These are phyloP conservation scores for Saturnia pavonia DNA, from an alignment of 2,888 invertebrate genomes.

Conservation along the genomic window DNA sequence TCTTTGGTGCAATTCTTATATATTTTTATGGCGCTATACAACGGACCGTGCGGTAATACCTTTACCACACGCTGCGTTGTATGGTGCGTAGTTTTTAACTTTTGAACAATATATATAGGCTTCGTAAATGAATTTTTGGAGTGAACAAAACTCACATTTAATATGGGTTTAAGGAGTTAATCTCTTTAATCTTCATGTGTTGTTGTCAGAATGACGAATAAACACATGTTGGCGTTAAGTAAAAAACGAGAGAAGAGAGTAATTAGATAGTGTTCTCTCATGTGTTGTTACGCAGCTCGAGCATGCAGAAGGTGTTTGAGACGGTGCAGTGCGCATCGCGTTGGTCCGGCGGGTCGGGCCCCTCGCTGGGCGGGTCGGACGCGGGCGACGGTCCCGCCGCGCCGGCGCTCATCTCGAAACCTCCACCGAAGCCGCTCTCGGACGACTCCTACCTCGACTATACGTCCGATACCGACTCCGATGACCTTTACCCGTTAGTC, in stretches of 20 bases:
- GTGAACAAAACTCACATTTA: background rate
- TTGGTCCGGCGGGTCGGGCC: conserved; percentile 72
- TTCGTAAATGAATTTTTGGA: too few species aligned
- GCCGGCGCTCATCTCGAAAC: conserved; percentile 72
- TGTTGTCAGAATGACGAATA: too few species aligned
- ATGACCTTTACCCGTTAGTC: conserved; percentile 88
- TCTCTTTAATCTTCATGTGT: too few species aligned
- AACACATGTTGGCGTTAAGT: too few species aligned
- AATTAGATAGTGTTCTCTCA: background rate
- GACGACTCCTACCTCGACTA: conserved; percentile 80
- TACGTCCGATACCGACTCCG: conserved; percentile 85
- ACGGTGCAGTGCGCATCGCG: conserved; percentile 92
- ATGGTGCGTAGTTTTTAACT: too few species aligned
- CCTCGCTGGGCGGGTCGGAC: conserved; percentile 67
- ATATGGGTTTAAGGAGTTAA: too few species aligned
- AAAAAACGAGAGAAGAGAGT: too few species aligned
- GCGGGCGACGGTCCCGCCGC: conserved; percentile 67
- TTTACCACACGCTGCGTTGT: too few species aligned
- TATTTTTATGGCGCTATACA: too few species aligned
- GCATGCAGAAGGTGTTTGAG: conserved; percentile 94
- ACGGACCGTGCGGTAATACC: too few species aligned
- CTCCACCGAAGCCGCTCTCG: conserved; percentile 83
- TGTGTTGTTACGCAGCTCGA: conserved; percentile 76
- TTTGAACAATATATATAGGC: too few species aligned
- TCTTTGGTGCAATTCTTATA: too few species aligned